phyloP scores from a whole-genome alignment of 2,888 invertebrate genomes.

The Polymixis flavicincta region DNA sequence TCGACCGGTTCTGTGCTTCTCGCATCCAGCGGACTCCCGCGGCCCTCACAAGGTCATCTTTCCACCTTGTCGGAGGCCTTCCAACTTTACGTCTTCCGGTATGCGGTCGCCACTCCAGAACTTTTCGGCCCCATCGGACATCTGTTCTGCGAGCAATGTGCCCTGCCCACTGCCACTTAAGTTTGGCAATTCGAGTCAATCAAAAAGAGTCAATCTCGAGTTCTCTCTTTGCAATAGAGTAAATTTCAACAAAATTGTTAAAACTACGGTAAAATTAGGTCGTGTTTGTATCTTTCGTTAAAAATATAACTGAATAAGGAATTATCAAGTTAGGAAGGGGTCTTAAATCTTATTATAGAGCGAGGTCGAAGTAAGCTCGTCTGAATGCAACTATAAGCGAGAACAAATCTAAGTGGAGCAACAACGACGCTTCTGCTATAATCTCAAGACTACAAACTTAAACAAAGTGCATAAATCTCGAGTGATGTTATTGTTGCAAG shows the following conservation, averaged over 20 bases:
- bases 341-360: slow-evolving; percentile 2
- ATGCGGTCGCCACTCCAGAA: no score
- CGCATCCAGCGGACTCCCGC: no score
- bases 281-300: neutral
- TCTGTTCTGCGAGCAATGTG: no score
- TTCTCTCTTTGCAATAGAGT: neutral
- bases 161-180: no score
- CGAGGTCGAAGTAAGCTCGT: slow-evolving; percentile 12
- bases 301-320: neutral
- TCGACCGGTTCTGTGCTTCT: no score
- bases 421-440: slow-evolving; percentile 24
- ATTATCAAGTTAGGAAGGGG: slow-evolving; percentile 12
- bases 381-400: slow-evolving; percentile 33
- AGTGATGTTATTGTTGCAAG: slow-evolving; percentile 46
- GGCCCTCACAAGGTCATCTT: no score
- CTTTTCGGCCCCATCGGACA: no score
- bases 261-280: neutral
- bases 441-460: slow-evolving; percentile 42
- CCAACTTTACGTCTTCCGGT: no score
- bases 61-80: no score
- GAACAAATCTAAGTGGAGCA: slow-evolving; percentile 11
- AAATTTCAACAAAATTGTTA: neutral
- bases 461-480: slow-evolving; percentile 58
- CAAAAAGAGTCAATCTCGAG: no score
- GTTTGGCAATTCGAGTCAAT: no score